Percentiles rank a stretch among this genome's conserved stretches.
These are phyloP conservation scores for Cervus canadensis DNA, from an alignment of 2,113 vertebrate genomes.

Conservation along the genomic window DNA sequence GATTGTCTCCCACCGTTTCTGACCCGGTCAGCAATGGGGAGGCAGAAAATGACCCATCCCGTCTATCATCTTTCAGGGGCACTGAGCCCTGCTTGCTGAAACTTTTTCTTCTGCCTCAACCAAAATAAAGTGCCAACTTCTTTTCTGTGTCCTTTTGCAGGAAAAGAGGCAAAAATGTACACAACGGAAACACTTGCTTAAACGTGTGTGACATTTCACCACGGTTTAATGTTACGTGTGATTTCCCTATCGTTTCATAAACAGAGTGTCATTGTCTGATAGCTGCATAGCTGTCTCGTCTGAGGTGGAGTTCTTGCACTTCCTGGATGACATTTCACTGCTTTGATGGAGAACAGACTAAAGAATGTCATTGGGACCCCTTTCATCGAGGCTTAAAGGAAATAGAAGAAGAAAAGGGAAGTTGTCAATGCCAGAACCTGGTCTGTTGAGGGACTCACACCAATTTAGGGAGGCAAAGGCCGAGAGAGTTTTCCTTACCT, in stretches of 20 bases:
- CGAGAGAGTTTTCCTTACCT: not conserved
- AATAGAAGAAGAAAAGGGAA: constrained; percentile 32
- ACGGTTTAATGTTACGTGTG: not conserved
- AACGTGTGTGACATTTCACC: not conserved
- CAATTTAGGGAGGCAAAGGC: not conserved
- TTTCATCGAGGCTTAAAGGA: constrained; percentile 15
- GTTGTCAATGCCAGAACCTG: not conserved
- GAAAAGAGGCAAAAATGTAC: not conserved
- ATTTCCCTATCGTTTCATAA: constrained; percentile 35
- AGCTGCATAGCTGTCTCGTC: not conserved
- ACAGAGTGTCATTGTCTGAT: constrained; percentile 51
- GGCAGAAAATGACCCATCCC: not conserved
- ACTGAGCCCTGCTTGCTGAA: not conserved
- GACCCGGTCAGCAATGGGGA: not conserved
- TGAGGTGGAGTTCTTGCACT: not conserved
- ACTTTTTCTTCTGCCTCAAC: constrained; percentile 40
- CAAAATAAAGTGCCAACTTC: constrained; percentile 11
- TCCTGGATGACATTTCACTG: constrained; percentile 20
- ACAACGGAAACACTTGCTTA: not conserved
- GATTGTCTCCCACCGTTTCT: not conserved
- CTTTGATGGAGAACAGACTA: not conserved
- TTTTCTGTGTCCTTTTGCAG: constrained; percentile 45
- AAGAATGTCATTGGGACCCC: not conserved
- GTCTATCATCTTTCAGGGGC: not conserved
- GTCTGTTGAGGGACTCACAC: not conserved